phyloP scores from a whole-genome alignment of 2,888 invertebrate species.

The Caenorhabditis panamensis region DNA sequence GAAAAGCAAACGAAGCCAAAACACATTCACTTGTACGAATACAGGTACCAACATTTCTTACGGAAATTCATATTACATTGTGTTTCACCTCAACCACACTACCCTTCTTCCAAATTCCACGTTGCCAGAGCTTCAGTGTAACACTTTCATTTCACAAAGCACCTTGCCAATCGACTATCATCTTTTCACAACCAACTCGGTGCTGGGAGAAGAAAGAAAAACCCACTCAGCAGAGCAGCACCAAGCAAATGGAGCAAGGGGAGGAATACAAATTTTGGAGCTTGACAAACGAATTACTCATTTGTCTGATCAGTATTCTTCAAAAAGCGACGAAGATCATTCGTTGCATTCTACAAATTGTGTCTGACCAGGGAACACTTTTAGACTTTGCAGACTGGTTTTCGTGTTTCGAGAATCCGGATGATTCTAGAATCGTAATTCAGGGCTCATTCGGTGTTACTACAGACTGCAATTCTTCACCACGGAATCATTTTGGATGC shows the following conservation, averaged over 20 bases:
- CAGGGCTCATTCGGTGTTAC: too few relatives aligned
- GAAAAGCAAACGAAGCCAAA: too few relatives aligned
- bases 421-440: background rate
- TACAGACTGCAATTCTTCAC: background rate
- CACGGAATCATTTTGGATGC: background rate
- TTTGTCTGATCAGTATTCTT: background rate
- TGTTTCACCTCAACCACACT: too few relatives aligned
- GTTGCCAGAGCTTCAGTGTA: constrained; percentile 23
- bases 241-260: constrained; percentile 12
- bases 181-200: constrained; percentile 9
- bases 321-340: too few relatives aligned
- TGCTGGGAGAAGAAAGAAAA: background rate
- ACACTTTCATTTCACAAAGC: constrained; percentile 24
- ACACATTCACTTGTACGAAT: too few relatives aligned
- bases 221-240: constrained; percentile 8
- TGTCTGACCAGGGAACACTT: too few relatives aligned
- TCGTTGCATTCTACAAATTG: too few relatives aligned
- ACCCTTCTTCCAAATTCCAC: background rate
- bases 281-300: background rate
- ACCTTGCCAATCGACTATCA: constrained; percentile 39
- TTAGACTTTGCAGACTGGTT: too few relatives aligned
- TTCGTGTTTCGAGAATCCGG: background rate
- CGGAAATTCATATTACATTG: too few relatives aligned
- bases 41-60: too few relatives aligned
- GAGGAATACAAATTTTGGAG: constrained; percentile 32